Base-by-base conservation (phyloP, 1,140 invertebrate species). In the Drosophila melanogaster region DNA sequence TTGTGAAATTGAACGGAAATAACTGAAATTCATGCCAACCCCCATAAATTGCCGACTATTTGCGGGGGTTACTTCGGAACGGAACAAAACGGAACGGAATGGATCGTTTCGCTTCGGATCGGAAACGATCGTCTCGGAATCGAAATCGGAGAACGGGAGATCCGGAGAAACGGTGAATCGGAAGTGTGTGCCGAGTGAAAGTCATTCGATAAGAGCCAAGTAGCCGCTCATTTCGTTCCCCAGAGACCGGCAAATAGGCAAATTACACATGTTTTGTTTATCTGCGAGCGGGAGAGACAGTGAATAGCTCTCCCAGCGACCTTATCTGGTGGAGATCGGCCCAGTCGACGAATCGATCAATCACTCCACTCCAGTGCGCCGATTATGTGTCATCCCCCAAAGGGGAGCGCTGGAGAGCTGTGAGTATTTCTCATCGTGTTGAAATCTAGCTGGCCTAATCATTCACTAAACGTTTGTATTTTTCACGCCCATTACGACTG, bases 1-100 rank as follows among this genome's bases (percentile, higher is more conserved):
- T 90, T 83, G 80, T 69, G 87, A 90, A 90, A 90, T 90, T 77
- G 71, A 90, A 87, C 87, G 87, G 87, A 90, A 90, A 90, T 90
- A 89, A 79, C 81, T 86, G 58, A 89, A 89, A 90, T 90, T 84
- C 77, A 74, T 79, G 22, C 44, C 22, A 7, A 6, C 44, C 19
- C 12, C 44, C 10, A 12, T 22, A 24, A 10, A 11, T 19, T 11
- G 41, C 7, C 40, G n/a, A 26, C 44, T 54, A 24, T 54, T 43
- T 37, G 47, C 38, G 47, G 56, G 40, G 56, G 43, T 33, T 40
- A 69, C 50, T 35, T 15, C 24, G 43, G 10, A 26, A n/a, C 14
- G 46, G 24, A 26, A 47, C 26, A 22, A 14, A 7, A 47, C n/a
- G 19, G 44, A n/a, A 22, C 5, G 22, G 19, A 22, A 38, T 37